Evolutionary conservation across 1,140 invertebrate genomes (phyloP).

Genomic region (Anoplophora glabripennis): DNA sequence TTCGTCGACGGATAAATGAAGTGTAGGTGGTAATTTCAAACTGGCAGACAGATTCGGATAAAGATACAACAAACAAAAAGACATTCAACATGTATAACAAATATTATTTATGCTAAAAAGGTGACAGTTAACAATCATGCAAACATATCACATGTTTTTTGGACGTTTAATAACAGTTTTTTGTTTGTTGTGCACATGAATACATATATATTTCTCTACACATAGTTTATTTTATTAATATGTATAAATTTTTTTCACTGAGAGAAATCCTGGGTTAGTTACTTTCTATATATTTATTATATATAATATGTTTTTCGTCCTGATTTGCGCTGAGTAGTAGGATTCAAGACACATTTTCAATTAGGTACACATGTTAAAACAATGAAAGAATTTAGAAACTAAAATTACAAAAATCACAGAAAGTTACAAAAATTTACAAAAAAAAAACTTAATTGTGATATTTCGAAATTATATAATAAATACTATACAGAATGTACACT

Average conservation of each 20-base stretch:
- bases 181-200: constrained; percentile 39
- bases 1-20: constrained; percentile 15
- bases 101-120: constrained; percentile 22
- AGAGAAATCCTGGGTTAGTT: constrained; percentile 40
- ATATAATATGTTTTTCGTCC: constrained; percentile 27
- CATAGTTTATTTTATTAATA: constrained; percentile 7
- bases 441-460: constrained; percentile 25
- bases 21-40: neutral
- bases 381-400: constrained; percentile 37
- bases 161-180: constrained; percentile 31
- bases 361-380: constrained; percentile 41
- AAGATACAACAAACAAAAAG: neutral
- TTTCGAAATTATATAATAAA: constrained; percentile 44
- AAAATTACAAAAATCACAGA: constrained; percentile 41
- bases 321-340: constrained; percentile 40
- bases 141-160: constrained; percentile 42
- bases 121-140: constrained; percentile 27
- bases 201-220: constrained; percentile 28
- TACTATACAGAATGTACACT: constrained; percentile 49
- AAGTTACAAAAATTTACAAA: constrained; percentile 42
- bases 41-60: too few species aligned
- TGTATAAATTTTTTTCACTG: constrained; percentile 38
- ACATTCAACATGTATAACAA: constrained; percentile 33
- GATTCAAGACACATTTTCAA: constrained; percentile 40
- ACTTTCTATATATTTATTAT: constrained; percentile 18